Conservation (phyloP, 1,140 invertebrate genomes). For the Mylabris phalerata region DNA sequence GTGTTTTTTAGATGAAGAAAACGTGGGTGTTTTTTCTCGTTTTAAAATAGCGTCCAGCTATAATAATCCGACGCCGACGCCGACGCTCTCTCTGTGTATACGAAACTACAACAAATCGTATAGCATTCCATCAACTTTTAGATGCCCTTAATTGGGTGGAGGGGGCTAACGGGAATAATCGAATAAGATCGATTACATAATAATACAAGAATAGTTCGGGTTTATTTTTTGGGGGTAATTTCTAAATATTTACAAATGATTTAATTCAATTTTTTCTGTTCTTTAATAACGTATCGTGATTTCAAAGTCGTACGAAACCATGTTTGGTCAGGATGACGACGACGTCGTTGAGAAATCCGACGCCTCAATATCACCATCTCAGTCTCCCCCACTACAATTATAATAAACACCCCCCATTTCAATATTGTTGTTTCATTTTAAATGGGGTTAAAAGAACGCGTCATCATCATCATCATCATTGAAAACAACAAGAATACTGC, state of each 20-base stretch:
- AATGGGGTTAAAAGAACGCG: too few species aligned
- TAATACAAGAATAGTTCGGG: too few species aligned
- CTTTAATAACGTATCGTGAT: not conserved
- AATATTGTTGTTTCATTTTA: too few species aligned
- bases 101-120: not conserved
- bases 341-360: conserved; percentile 51
- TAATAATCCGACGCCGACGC: conserved; percentile 1
- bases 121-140: too few species aligned
- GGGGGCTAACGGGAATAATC: too few species aligned
- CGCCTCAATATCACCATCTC: conserved; percentile 46
- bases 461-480: too few species aligned
- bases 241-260: too few species aligned
- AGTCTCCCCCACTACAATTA: conserved; percentile 24
- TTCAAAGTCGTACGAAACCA: conserved; percentile 44
- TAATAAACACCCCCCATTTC: not conserved
- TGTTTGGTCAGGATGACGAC: conserved; percentile 53
- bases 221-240: too few species aligned
- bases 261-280: too few species aligned
- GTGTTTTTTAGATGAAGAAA: conserved; percentile 1
- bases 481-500: too few species aligned
- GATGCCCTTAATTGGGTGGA: too few species aligned
- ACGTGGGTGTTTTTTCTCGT: conserved; percentile 1
- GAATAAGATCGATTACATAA: too few species aligned
- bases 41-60: conserved; percentile 12
- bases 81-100: conserved; percentile 1